Evolutionary conservation across 2,113 vertebrate genomes (phyloP), one percentile per base, ranked within the genome.

Genomic region (Hippoglossus stenolepis): DNA sequence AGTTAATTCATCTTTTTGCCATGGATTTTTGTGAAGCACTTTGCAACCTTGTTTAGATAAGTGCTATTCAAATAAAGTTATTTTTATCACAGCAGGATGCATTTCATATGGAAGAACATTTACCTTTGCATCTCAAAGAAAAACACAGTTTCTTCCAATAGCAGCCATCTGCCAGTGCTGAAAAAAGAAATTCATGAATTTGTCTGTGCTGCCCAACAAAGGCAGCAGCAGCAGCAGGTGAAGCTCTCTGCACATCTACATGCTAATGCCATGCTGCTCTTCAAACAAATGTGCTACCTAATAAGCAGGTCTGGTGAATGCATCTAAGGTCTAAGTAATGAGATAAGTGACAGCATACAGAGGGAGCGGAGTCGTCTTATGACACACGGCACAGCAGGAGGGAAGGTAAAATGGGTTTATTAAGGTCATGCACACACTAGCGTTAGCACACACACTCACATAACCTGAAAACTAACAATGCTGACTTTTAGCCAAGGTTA

Each of bases 191-290:
- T 6, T 31, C 31, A 31, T 31, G 31, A 31, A 31, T 31, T 31
- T 31, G 6, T 31, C 31, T 31, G 31, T 31, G 31, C 31, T 31
- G 31, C 31, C 31, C 31, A 31, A 31, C 31, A 31, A 31, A 31
- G 31, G 31, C 31, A 31, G 31, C 5, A 31, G 31, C 5, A 31
- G 31, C 31, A 31, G 31, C 31, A 31, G 31, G 31, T 80, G 71
- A 85, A 61, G 54, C 66, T 83, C 54, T 58, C 17, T 26, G 70
- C 75, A 91, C 84, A 93, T 92, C 85, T 92, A 90, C 91, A 93
- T 94, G 92, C 80, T 87, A 90, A 93, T 93, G 78, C 79, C 75
- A 84, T 78, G 63, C 82, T 68, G 75, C 65, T 81, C 69, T 77
- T 91, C 72, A 83, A 74, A 85, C 75, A 87, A 87, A 84, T 65